Conservation (phyloP, 2,888 invertebrate genomes). For the Sarcophaga carnaria region DNA sequence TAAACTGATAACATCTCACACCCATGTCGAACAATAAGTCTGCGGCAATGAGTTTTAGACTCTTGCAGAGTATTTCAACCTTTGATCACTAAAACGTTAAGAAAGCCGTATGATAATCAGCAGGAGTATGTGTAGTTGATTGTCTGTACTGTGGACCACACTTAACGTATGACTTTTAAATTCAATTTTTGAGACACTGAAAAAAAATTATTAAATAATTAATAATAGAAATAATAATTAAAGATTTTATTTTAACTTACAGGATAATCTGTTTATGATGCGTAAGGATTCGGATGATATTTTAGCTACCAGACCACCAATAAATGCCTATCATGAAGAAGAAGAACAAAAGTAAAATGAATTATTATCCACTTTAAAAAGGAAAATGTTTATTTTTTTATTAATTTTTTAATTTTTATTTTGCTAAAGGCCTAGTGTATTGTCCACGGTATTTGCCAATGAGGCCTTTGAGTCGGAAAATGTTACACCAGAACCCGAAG, state of each 20-base stretch:
- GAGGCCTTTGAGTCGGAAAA: constrained; percentile 75
- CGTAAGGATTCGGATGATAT: constrained; percentile 77
- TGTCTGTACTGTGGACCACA: constrained; percentile 5
- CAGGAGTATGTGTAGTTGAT: neutral
- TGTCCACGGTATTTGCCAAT: constrained; percentile 72
- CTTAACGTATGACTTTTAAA: neutral
- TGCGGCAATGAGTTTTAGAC: neutral
- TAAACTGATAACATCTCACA: neutral
- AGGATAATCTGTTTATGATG: constrained; percentile 77
- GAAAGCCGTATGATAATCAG: neutral
- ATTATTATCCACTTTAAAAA: neutral
- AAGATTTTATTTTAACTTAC: neutral
- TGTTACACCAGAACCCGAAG: constrained; percentile 69
- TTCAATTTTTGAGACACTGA: neutral
- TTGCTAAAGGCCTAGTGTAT: constrained; percentile 38
- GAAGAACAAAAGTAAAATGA: constrained; percentile 63
- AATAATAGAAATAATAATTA: constrained; percentile 8
- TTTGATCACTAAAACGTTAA: constrained; percentile 3
- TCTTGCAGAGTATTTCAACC: neutral
- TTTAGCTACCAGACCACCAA: constrained; percentile 75
- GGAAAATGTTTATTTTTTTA: neutral
- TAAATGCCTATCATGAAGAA: constrained; percentile 77
- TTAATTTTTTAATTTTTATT: neutral
- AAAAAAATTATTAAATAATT: neutral
- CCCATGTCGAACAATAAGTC: neutral